Percentiles rank a stretch among this genome's conserved stretches.
phyloP scores from a whole-genome alignment of 2,888 invertebrate species.

The Odontocolon sp. region DNA sequence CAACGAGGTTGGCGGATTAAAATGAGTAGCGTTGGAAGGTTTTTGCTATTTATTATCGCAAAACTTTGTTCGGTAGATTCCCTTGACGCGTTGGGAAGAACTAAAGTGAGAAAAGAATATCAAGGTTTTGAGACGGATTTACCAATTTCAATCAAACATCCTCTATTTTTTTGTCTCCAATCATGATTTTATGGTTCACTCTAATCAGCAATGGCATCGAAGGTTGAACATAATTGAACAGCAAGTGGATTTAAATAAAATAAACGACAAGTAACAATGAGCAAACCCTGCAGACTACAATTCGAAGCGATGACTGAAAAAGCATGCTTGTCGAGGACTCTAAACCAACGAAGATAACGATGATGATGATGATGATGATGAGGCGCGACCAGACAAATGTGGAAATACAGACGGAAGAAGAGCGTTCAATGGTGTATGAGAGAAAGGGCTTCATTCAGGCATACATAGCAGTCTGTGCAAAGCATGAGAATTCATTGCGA shows the following conservation, averaged over 20 bases:
- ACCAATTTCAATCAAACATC: no score
- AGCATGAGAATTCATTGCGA: slow-evolving; percentile 4
- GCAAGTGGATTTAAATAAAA: not conserved
- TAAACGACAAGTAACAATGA: slow-evolving; percentile 26
- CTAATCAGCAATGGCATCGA: no score
- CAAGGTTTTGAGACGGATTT: no score
- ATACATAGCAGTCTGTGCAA: slow-evolving; percentile 1
- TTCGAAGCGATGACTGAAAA: slow-evolving; percentile 35
- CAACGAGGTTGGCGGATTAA: no score
- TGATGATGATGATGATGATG: slow-evolving; percentile 33
- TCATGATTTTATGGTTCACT: not conserved
- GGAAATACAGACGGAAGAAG: slow-evolving; percentile 67
- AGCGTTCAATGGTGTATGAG: slow-evolving; percentile 57
- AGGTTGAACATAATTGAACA: not conserved
- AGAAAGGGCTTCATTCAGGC: slow-evolving; percentile 54
- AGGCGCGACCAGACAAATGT: slow-evolving; percentile 70
- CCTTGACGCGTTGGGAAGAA: no score
- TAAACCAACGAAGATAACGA: slow-evolving; percentile 2
- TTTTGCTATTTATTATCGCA: no score
- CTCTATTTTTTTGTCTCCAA: not conserved
- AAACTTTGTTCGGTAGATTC: no score
- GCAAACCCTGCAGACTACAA: slow-evolving; percentile 3
- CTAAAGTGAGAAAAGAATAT: no score
- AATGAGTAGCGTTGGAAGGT: no score
- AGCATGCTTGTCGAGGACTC: slow-evolving; percentile 35